Evolutionary conservation across 1,140 invertebrate genomes (phyloP), one percentile per base, ranked within the genome.

Genomic region (Nomia melanderi): DNA sequence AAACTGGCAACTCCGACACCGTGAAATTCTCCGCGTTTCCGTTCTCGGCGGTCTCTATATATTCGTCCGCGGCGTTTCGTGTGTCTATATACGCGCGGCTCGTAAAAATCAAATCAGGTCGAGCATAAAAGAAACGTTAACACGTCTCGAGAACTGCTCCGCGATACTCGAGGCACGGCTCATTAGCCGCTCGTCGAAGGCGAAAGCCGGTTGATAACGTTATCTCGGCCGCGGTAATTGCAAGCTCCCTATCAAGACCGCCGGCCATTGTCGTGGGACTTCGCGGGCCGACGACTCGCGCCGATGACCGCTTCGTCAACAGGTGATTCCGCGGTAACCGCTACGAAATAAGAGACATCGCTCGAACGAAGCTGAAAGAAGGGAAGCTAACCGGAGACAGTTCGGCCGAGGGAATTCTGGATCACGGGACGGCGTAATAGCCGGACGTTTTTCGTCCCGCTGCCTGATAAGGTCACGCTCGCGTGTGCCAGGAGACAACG

Each of bases 141-240:
- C 47, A 3, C 47, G 47, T 50, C 8, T 50, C 47, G 47, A n/a
- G 47, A 44, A 2, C 41, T n/a, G n/a, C 47, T 8, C 20, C 5
- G 17, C 47, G 44, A 47, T 17, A 59, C 39, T 29, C 44, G 44
- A 63, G n/a, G 31, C 9, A 9, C n/a, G 12, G 29, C 53, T 69
- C 53, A 53, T 73, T 57, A 66, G 41, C 47, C 14, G 27, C 33
- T 39, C 33, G 25, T 75, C 64, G 72, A 36, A 54, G 63, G 31
- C 62, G 14, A 65, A 73, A 23, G 63, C 39, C 54, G 73, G 53
- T 57, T 23, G 73, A 76, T 76, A 76, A 76, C 73, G 73, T 76
- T 76, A 76, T 76, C 73, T 47, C 29, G 7, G n/a, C 36, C 14
- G 47, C 36, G 47, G 33, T 67, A 59, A 69, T 76, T 76, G 54